These are phyloP conservation scores for Chascanopsetta lugubris DNA, from an alignment of 2,113 vertebrate genomes.

Conservation along the genomic window DNA sequence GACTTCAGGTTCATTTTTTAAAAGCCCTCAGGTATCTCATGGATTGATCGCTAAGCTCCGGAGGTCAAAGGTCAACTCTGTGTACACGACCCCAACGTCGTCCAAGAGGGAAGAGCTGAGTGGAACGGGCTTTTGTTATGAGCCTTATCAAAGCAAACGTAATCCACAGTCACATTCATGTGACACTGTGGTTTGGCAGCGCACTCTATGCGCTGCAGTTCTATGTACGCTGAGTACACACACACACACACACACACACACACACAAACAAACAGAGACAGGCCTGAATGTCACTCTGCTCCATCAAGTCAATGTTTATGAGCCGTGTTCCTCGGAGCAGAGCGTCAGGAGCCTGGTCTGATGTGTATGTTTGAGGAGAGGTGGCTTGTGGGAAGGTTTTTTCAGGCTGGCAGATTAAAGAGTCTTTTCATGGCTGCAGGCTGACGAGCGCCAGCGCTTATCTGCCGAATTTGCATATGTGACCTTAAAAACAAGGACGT, in stretches of 20 bases:
- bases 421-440: not conserved
- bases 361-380: conserved; percentile 25
- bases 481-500: not conserved
- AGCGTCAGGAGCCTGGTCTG: conserved; percentile 11
- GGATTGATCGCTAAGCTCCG: not conserved
- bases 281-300: conserved; percentile 42
- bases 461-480: not conserved
- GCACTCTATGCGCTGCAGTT: conserved; percentile 15
- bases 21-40: not conserved
- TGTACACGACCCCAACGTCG: not conserved
- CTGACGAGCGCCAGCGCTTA: not conserved
- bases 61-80: not conserved
- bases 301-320: conserved; percentile 32
- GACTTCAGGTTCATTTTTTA: too few species aligned
- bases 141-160: conserved; percentile 7
- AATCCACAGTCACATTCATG: conserved; percentile 23
- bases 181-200: conserved; percentile 10
- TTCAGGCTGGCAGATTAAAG: not conserved
- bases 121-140: not conserved
- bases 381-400: conserved; percentile 29
- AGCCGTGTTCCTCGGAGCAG: conserved; percentile 6
- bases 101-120: not conserved
- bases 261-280: too few species aligned
- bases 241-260: conserved; percentile 21
- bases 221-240: conserved; percentile 24